phyloP scores from a whole-genome alignment of 1,140 invertebrate species.

The Ridgeia piscesae region DNA sequence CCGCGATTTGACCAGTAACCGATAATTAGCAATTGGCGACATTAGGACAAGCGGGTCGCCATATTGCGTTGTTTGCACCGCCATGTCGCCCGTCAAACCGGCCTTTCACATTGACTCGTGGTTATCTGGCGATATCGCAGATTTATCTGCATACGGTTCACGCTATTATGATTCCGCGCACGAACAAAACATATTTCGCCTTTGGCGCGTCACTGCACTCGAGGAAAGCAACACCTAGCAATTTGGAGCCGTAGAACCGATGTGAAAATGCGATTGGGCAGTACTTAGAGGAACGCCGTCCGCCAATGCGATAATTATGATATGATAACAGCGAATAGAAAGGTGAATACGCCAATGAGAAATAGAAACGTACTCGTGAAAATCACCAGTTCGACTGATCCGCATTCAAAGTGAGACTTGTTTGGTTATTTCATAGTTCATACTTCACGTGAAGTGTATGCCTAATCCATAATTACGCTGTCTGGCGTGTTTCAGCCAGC shows the following conservation, averaged over 20 bases:
- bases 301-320: background rate
- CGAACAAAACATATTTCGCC: conserved; percentile 1
- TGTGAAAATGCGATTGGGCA: background rate
- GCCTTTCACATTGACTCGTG: background rate
- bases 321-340: background rate
- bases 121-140: background rate
- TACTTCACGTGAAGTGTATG: background rate
- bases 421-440: background rate
- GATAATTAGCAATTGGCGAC: background rate
- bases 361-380: background rate
- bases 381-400: background rate
- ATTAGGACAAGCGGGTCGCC: background rate
- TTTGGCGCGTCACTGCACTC: background rate
- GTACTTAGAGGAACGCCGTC: background rate
- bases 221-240: background rate
- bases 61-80: background rate
- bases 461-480: background rate
- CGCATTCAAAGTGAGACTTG: background rate
- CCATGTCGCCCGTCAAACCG: background rate
- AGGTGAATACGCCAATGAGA: background rate
- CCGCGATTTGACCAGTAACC: background rate
- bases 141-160: background rate
- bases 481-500: background rate
- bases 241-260: background rate
- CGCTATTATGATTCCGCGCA: background rate